Conservation (phyloP, 2,113 vertebrate genomes). For the Hyaena hyaena region DNA sequence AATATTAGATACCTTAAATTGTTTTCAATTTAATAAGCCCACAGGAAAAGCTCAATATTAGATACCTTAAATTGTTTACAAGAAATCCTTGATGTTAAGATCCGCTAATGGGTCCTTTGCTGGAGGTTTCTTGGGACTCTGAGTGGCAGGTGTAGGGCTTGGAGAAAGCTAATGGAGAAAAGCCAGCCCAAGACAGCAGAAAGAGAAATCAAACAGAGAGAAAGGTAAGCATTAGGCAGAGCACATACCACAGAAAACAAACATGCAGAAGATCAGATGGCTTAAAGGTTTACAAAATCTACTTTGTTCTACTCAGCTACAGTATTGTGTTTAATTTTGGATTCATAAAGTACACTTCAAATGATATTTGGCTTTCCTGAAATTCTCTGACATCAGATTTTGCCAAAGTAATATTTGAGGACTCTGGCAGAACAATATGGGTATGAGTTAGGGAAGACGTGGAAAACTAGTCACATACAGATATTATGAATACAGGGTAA, state of each 20-base stretch:
- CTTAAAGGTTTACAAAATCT: slow-evolving; percentile 43
- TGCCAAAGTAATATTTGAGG: slow-evolving; percentile 47
- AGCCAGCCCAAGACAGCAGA: slow-evolving; percentile 78
- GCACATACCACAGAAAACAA: slow-evolving; percentile 62
- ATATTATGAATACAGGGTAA: background rate
- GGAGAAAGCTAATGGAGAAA: slow-evolving; percentile 91
- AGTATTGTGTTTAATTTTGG: background rate
- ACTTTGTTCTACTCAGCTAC: slow-evolving; percentile 45
- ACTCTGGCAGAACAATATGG: slow-evolving; percentile 50
- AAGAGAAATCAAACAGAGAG: slow-evolving; percentile 81
- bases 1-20: slow-evolving; percentile 87
- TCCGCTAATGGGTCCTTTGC: slow-evolving; percentile 99
- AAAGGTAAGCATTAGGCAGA: slow-evolving; percentile 81
- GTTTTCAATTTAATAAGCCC: slow-evolving; percentile 89
- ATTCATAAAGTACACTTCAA: background rate
- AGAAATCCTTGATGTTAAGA: slow-evolving; percentile 99
- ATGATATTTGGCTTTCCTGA: slow-evolving; percentile 36
- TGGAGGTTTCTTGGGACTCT: slow-evolving; percentile 98
- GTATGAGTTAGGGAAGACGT: slow-evolving; percentile 29
- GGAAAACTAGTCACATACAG: slow-evolving; percentile 14
- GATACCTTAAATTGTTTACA: slow-evolving; percentile 93
- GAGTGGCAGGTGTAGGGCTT: slow-evolving; percentile 93
- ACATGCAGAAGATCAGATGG: slow-evolving; percentile 55
- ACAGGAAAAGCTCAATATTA: slow-evolving; percentile 74
- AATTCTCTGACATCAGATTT: slow-evolving; percentile 41